Conservation (phyloP, 2,888 invertebrate genomes). For the Adela reaumurella region DNA sequence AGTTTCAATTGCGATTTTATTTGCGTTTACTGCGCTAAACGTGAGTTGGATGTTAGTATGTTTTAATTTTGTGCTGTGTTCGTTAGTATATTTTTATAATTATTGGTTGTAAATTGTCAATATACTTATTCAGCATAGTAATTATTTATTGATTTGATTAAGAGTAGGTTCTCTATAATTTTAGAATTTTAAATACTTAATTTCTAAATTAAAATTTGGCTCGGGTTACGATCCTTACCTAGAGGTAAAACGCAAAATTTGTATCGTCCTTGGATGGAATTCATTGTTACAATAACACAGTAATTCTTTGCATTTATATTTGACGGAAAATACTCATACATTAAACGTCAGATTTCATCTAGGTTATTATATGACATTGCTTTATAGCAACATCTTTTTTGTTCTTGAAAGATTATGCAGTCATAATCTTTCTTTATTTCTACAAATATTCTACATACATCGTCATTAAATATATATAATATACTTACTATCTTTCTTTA, state of each 20-base stretch:
- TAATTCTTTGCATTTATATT: not conserved
- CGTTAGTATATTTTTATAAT: conserved; percentile 53
- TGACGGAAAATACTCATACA: not conserved
- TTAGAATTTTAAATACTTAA: not conserved
- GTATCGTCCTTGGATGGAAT: no score
- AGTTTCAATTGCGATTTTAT: not conserved
- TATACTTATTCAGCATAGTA: conserved; percentile 38
- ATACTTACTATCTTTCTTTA: no score
- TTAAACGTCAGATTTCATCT: no score
- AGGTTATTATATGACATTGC: no score
- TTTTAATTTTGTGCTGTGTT: conserved; percentile 52
- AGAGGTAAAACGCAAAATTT: no score
- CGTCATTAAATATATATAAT: no score
- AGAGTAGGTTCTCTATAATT: conserved; percentile 17
- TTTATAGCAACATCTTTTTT: no score
- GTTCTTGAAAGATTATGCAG: no score
- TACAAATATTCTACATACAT: no score
- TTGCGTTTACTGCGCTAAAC: not conserved
- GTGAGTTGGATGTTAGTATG: conserved; percentile 9
- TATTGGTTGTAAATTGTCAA: conserved; percentile 54
- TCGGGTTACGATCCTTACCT: no score
- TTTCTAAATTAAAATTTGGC: not conserved
- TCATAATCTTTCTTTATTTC: no score
- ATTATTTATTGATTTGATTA: conserved; percentile 53
- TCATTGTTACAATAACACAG: not conserved